phyloP scores from a whole-genome alignment of 2,113 vertebrate genomes.

The Cynopterus brachyotis region DNA sequence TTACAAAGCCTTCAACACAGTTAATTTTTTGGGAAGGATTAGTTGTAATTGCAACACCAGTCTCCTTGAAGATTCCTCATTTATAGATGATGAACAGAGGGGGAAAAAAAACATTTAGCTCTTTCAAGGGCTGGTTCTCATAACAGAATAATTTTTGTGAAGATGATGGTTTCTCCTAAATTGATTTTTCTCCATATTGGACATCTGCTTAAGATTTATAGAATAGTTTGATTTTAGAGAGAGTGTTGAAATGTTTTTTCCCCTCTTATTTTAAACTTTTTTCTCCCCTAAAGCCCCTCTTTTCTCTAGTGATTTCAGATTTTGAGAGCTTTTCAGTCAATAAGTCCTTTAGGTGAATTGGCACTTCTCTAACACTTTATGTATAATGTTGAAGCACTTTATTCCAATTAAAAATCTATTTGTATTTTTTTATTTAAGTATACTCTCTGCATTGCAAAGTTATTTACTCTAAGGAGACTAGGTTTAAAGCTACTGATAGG shows the following conservation, averaged over 20 bases:
- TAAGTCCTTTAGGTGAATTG: constrained; percentile 90
- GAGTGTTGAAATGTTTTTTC: constrained; percentile 1
- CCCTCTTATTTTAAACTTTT: background rate
- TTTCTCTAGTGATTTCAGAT: constrained; percentile 82
- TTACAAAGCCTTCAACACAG: constrained; percentile 99
- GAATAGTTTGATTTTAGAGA: constrained; percentile 80
- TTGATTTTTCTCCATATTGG: constrained; percentile 79
- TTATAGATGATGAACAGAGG: constrained; percentile 87
- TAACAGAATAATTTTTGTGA: constrained; percentile 83
- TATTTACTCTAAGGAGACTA: constrained; percentile 79
- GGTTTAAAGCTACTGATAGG: constrained; percentile 50
- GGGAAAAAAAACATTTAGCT: constrained; percentile 81
- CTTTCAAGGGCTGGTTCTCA: constrained; percentile 82
- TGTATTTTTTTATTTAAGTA: constrained; percentile 82
- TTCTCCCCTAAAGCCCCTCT: constrained; percentile 47
- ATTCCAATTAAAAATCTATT: constrained; percentile 93
- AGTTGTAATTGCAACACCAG: constrained; percentile 95
- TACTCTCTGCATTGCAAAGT: constrained; percentile 72
- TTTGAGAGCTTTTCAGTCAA: constrained; percentile 90
- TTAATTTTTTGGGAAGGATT: constrained; percentile 94
- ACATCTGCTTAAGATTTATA: constrained; percentile 82
- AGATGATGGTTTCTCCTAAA: constrained; percentile 81
- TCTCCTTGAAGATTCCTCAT: constrained; percentile 90
- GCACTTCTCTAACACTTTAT: constrained; percentile 91
- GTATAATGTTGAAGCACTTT: constrained; percentile 92